phyloP scores from a whole-genome alignment of 2,797 vertebrate species.

The Falco rusticolus region DNA sequence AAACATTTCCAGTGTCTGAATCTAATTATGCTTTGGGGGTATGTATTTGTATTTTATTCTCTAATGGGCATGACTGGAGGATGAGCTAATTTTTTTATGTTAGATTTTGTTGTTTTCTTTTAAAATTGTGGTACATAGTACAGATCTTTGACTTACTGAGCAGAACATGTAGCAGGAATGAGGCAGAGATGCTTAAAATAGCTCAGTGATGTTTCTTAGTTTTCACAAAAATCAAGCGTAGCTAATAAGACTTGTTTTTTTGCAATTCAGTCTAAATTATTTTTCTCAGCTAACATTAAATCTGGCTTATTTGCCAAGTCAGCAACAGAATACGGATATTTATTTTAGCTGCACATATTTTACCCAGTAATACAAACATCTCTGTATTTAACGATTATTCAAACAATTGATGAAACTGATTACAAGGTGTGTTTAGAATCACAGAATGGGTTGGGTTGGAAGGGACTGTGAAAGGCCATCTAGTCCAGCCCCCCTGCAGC shows the following conservation, averaged over 20 bases:
- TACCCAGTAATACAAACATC: neutral
- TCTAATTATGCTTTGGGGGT: constrained; percentile 40
- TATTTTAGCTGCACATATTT: constrained; percentile 21
- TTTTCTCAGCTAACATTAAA: neutral
- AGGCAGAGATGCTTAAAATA: neutral
- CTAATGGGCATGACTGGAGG: constrained; percentile 44
- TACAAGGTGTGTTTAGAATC: neutral
- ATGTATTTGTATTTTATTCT: constrained; percentile 60
- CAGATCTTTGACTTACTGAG: neutral
- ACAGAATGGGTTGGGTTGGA: no score
- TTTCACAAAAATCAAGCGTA: neutral
- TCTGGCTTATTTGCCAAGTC: neutral
- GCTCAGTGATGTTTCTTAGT: neutral
- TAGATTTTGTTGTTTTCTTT: constrained; percentile 33
- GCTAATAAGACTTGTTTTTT: neutral
- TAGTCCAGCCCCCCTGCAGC: neutral
- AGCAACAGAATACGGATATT: neutral
- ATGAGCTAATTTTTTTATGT: constrained; percentile 46
- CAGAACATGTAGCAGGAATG: neutral
- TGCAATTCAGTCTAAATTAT: neutral
- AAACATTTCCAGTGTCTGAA: constrained; percentile 51
- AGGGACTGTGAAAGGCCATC: neutral
- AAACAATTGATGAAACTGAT: constrained; percentile 4
- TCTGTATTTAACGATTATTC: neutral
- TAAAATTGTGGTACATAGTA: neutral